Evolutionary conservation across 2,888 invertebrate genomes (phyloP).

Genomic region (Hecatera dysodea): DNA sequence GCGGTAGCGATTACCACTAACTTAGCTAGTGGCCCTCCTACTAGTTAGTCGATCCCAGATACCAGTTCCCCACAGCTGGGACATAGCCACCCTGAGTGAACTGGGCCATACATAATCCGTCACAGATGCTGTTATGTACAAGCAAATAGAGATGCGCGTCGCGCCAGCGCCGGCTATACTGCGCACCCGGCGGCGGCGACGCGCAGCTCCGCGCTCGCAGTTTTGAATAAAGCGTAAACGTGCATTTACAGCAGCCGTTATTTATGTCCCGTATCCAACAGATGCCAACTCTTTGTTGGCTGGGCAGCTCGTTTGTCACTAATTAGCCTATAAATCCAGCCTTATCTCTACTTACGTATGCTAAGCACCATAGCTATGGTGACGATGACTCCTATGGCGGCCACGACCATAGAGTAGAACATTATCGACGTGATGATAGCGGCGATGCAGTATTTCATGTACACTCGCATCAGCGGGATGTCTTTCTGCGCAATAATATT

Average conservation of each 20-base stretch:
- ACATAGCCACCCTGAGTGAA: not conserved
- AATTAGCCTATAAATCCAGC: not conserved
- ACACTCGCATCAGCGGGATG: constrained; percentile 73
- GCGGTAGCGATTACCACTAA: not conserved
- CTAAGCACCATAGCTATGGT: constrained; percentile 72
- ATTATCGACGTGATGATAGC: constrained; percentile 75
- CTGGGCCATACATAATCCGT: not conserved
- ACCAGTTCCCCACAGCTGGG: not conserved
- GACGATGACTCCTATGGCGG: constrained; percentile 71
- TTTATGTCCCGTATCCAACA: too few species aligned
- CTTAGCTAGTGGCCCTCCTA: not conserved
- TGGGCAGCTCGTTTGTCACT: not conserved
- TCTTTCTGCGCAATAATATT: constrained; percentile 74
- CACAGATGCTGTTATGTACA: too few species aligned
- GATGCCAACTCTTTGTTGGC: too few species aligned
- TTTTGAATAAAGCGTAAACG: too few species aligned
- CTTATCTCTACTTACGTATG: constrained; percentile 70
- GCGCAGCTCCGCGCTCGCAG: too few species aligned
- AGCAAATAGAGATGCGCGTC: too few species aligned
- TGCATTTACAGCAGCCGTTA: too few species aligned
- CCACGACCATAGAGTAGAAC: constrained; percentile 81
- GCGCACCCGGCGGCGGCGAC: too few species aligned
- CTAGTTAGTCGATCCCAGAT: not conserved
- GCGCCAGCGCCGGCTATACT: too few species aligned
- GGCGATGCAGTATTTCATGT: constrained; percentile 76